These are phyloP conservation scores for Propithecus perrieri DNA, from an alignment of 2,797 vertebrate genomes.

Conservation along the genomic window DNA sequence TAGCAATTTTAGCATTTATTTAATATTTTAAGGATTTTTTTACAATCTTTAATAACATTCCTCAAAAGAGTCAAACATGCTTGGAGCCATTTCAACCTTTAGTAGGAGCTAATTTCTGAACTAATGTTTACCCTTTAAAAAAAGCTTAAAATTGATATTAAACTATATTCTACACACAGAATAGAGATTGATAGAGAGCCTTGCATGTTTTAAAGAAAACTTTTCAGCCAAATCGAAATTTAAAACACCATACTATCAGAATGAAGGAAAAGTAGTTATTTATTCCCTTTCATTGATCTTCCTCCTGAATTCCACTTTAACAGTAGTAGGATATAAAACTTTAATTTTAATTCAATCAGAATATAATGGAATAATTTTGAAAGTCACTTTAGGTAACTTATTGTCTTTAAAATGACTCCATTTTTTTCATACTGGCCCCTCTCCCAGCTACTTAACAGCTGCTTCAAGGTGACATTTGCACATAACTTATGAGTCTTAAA, in stretches of 20 bases:
- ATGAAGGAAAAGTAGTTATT: not conserved
- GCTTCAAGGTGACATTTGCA: not conserved
- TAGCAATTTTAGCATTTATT: not conserved
- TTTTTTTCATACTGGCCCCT: not conserved
- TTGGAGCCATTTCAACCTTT: not conserved
- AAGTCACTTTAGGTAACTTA: conserved; percentile 6
- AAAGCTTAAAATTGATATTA: not conserved
- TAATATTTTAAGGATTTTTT: not conserved
- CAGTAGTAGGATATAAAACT: not conserved
- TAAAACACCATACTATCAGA: not conserved
- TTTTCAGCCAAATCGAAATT: conserved; percentile 1
- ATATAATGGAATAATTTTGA: conserved; percentile 13
- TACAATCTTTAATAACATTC: not conserved
- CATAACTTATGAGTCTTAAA: not conserved
- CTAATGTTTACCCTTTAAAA: not conserved
- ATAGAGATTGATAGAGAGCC: not conserved
- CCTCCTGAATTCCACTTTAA: not conserved
- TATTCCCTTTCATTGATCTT: not conserved
- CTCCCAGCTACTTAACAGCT: not conserved
- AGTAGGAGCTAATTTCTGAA: not conserved
- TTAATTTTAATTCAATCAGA: conserved; percentile 42
- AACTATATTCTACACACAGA: not conserved
- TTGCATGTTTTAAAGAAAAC: not conserved
- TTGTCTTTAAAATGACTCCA: not conserved
- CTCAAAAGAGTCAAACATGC: not conserved